Base-by-base conservation (phyloP, 2,113 vertebrate genomes). In the Spea multiplicata region DNA sequence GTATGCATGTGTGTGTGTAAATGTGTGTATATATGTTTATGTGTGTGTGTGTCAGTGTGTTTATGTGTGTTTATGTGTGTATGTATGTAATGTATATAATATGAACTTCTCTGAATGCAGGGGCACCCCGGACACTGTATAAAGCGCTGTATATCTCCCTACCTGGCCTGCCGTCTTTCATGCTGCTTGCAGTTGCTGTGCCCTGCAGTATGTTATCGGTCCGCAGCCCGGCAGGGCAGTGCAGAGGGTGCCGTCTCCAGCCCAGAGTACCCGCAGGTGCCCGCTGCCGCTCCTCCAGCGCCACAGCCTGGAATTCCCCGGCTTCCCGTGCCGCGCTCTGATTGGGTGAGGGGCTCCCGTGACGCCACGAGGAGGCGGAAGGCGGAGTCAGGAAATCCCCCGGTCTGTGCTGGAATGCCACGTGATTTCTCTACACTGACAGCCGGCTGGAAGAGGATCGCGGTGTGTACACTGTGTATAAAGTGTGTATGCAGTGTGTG, bases 241-340 rank as follows among this genome's bases (percentile, higher is more conserved):
- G 10, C 12, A 13, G 55, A 59, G 4, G 10, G 55, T 59, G 55
- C 55, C 10, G 50, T 10, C 10, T 10, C 50, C 50, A 53, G 50
- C 2, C 10, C 50, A 53, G 1, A 53, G 2, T 12, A 13, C 55
- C 55, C 10, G 55, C 10, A 8, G 8, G 4, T 12, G 55, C 6
- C 55, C 10, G 12, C 55, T 59, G 8, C 6, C 9, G 6, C 50
- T 52, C 61, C 57, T 62, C 45, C 57, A 45, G 12, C 67, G 14
- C 16, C 8, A 9, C 6, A 71, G 69, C 14, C 69, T 79, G 76
- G 76, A 79, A 79, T 79, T 79, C 76, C 76, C 76, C 76, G 14
- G 57, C 49, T 66, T 14, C 45, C 13, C 8, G 10, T 9, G 2
- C 53, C 3, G 53, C 13, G 5, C 61, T 47, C 76, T 50, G 45